Evolutionary conservation across 2,113 vertebrate genomes (phyloP).

Genomic region (Sinocyclocheilus rhinocerous): DNA sequence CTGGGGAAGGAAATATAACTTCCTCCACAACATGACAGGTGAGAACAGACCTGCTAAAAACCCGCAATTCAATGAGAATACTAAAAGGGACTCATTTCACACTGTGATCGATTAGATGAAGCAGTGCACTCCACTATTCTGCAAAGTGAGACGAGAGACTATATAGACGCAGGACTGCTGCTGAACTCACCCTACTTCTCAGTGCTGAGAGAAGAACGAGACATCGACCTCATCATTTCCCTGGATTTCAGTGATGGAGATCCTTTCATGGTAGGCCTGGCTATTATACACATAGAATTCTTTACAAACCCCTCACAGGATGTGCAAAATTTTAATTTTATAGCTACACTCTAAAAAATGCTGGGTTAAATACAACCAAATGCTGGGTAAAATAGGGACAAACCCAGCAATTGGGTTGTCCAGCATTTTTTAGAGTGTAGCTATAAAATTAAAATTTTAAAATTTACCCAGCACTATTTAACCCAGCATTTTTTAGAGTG

Average conservation of each 20-base stretch:
- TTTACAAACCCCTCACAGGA: no score
- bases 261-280: constrained; percentile 65
- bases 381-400: no score
- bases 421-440: no score
- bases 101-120: neutral
- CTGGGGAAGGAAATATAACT: neutral
- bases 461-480: no score
- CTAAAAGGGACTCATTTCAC: neutral
- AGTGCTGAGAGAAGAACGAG: constrained; percentile 49
- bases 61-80: neutral
- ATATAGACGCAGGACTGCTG: constrained; percentile 67
- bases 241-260: constrained; percentile 36
- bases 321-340: no score
- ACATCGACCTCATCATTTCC: neutral
- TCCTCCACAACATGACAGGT: constrained; percentile 24
- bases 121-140: neutral
- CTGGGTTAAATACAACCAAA: no score
- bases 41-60: neutral
- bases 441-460: no score
- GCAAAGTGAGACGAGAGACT: neutral
- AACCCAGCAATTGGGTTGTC: no score
- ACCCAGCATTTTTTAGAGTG: no score
- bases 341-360: no score
- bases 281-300: no score
- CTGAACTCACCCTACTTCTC: constrained; percentile 68